Base-by-base conservation (phyloP, 2,113 vertebrate species). In the Artemisiospiza belli region DNA sequence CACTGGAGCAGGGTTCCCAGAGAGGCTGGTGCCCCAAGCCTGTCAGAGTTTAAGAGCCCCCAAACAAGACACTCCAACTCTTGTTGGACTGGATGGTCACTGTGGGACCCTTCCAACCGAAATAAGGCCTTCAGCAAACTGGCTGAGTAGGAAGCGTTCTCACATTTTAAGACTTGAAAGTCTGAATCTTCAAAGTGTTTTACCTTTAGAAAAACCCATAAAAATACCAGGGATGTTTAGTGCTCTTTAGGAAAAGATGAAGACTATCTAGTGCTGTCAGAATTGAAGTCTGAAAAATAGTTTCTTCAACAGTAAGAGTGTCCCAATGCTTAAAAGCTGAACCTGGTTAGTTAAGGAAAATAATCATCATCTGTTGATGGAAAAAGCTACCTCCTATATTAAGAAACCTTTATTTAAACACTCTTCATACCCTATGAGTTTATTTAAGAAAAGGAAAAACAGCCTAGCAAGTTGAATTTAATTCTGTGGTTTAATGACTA, bases 401-500 rank as follows among this genome's bases (percentile, higher is more conserved):
- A 92, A 76, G 61, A 95, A 79, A 87, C 4, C n/a, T 68, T 95
- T 89, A 51, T 89, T 90, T 86, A 78, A 94, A 37, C 39, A 82
- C n/a, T 37, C 35, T 57, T 89, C 75, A 70, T 90, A 68, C 12
- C 46, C 57, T 55, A 22, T 6, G 43, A 92, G 62, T 90, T 89
- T 85, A 81, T 84, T 88, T 95, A 94, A 82, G 33, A 84, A 72
- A 92, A 89, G 47, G 20, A 95, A 94, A 93, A 91, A 78, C 62
- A 91, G 43, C 81, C 57, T 54, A 72, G 67, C 66, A 82, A 94
- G 72, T 23, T 76, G 49, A 54, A 95, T 78, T 83, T 87, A 87
- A 87, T 81, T 78, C 33, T 93, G 94, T 91, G 96, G 93, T 92
- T 96, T 91, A 94, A 78, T 93, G 89, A 94, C 94, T 90, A 85